A percentile compares a stretch with the other conserved stretches of the same genome.
Conservation (phyloP, 2,797 vertebrate species). For the Sandelia bainsii region DNA sequence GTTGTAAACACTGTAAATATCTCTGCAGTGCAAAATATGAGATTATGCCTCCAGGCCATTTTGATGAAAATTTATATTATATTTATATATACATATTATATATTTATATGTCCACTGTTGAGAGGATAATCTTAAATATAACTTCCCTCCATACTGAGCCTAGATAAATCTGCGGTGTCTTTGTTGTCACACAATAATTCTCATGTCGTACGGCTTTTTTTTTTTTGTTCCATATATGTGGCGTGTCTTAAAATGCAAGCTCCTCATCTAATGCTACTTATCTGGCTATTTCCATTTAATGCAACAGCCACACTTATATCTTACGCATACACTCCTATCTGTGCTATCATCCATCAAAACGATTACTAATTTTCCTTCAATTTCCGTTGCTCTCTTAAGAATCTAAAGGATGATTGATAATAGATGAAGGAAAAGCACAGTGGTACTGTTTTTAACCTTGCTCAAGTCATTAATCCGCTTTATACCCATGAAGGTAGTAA, state of each 20-base stretch:
- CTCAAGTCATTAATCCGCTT: slow-evolving; percentile 87
- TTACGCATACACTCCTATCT: slow-evolving; percentile 72
- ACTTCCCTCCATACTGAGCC: slow-evolving; percentile 11
- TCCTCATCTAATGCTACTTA: slow-evolving; percentile 58
- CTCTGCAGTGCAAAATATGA: slow-evolving; percentile 8
- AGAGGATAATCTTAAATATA: slow-evolving; percentile 50
- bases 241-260: slow-evolving; percentile 53
- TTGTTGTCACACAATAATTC: slow-evolving; percentile 53
- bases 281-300: slow-evolving; percentile 64
- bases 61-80: slow-evolving; percentile 33
- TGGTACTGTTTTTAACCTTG: slow-evolving; percentile 88
- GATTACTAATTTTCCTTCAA: slow-evolving; percentile 86
- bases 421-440: slow-evolving; percentile 82
- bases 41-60: slow-evolving; percentile 46
- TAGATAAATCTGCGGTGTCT: slow-evolving; percentile 35
- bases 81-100: no score
- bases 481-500: slow-evolving; percentile 87
- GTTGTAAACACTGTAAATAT: slow-evolving; percentile 39
- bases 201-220: slow-evolving; percentile 53
- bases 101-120: slow-evolving; percentile 38
- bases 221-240: slow-evolving; percentile 41
- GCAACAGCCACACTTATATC: slow-evolving; percentile 68
- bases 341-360: slow-evolving; percentile 82
- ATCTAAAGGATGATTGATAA: slow-evolving; percentile 87
- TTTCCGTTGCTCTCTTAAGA: slow-evolving; percentile 83